Evolutionary conservation across 2,888 invertebrate species (phyloP).

Genomic region (Orthosia gracilis): DNA sequence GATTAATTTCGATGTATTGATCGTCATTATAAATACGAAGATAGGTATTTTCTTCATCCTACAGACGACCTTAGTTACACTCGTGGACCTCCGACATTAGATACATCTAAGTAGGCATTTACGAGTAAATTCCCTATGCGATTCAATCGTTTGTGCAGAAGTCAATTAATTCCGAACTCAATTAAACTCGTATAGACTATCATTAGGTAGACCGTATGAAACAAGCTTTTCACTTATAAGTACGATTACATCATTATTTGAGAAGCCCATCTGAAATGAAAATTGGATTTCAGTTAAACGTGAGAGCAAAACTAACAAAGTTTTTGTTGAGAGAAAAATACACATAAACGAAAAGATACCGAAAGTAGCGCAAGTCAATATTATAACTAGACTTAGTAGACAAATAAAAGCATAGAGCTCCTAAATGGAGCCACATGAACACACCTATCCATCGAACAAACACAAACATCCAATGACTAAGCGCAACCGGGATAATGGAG

Average conservation of each 20-base stretch:
- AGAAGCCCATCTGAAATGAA: constrained; percentile 4
- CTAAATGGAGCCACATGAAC: constrained; percentile 24
- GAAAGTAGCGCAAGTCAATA: constrained; percentile 3
- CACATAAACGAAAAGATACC: not conserved
- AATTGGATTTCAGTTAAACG: not conserved
- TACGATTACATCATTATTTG: constrained; percentile 7
- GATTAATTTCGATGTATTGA: not conserved
- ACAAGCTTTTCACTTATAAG: constrained; percentile 20
- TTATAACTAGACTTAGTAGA: constrained; percentile 1
- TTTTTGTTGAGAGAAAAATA: constrained; percentile 8
- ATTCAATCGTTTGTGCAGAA: constrained; percentile 36
- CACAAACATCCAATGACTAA: constrained; percentile 42
- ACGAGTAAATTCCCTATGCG: constrained; percentile 33
- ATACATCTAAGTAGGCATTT: constrained; percentile 8
- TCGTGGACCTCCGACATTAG: constrained; percentile 3
- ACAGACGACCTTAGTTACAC: constrained; percentile 32
- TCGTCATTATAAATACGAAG: not conserved
- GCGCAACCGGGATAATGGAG: constrained; percentile 55
- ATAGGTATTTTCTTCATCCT: constrained; percentile 9
- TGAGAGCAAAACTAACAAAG: constrained; percentile 7
- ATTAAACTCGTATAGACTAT: constrained; percentile 35
- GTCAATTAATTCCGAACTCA: constrained; percentile 48
- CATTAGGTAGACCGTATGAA: constrained; percentile 2
- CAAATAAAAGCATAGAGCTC: constrained; percentile 37
- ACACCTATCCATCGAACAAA: constrained; percentile 44